phyloP scores from a whole-genome alignment of 2,888 invertebrate genomes.

The Muscina levida region DNA sequence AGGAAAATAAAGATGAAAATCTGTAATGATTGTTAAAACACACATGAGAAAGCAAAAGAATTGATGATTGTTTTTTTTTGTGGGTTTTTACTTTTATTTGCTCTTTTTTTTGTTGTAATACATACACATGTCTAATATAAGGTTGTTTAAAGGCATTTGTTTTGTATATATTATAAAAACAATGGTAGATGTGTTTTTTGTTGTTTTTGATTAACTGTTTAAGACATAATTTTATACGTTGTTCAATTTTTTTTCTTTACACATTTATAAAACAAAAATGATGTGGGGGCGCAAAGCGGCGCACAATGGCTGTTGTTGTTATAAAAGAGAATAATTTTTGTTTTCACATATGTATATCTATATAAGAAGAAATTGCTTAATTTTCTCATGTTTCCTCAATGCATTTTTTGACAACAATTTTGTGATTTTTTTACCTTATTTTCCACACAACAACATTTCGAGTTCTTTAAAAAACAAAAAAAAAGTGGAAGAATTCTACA shows the following conservation, averaged over 20 bases:
- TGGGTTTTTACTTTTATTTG: constrained; percentile 65
- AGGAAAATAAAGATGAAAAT: constrained; percentile 64
- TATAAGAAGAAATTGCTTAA: constrained; percentile 53
- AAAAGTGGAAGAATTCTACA: too few species aligned
- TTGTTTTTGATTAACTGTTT: constrained; percentile 14
- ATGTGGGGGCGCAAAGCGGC: constrained; percentile 71
- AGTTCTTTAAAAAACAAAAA: constrained; percentile 65
- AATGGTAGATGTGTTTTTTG: too few species aligned
- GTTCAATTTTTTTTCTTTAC: constrained; percentile 57
- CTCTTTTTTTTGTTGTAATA: constrained; percentile 60
- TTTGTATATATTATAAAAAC: constrained; percentile 60
- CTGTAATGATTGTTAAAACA: constrained; percentile 38
- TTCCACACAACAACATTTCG: constrained; percentile 79
- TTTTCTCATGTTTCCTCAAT: constrained; percentile 80
- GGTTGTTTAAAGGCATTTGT: constrained; percentile 50
- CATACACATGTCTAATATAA: constrained; percentile 63
- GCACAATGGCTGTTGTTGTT: constrained; percentile 66
- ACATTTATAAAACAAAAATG: constrained; percentile 30
- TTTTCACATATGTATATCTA: constrained; percentile 39
- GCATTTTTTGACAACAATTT: constrained; percentile 72
- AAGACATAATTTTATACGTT: constrained; percentile 43
- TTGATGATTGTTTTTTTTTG: constrained; percentile 36
- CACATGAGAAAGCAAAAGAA: constrained; percentile 62
- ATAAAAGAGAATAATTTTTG: constrained; percentile 36
- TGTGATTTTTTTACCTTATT: constrained; percentile 78